Base-by-base conservation (phyloP, 1,140 invertebrate species). In the Drosophila melanogaster region DNA sequence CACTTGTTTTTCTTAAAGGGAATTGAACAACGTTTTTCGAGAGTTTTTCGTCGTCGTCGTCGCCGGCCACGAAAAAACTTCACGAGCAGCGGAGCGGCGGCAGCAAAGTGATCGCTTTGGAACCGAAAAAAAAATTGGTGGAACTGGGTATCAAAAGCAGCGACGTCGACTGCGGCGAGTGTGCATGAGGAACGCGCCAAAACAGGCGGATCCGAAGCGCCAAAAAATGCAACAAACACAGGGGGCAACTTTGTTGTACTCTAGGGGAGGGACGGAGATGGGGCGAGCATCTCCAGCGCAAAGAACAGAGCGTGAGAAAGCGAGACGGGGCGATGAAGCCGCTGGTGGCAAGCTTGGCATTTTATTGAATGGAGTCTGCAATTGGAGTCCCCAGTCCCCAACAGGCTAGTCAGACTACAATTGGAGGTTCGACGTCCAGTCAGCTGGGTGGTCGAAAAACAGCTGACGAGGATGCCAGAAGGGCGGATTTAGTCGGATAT, bases 151-250 rank as follows among this genome's bases (percentile, higher is more conserved):
- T 41, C 59, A 30, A 19, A 51, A 38, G 51, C 51, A 60, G 57
- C 56, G 62, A 54, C 54, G 50, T 44, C 70, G 35, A 35, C 62
- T 66, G 47, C 57, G 41, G 40, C 77, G 58, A 79, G 58, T 78
- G 81, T 86, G 78, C 67, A 81, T 64, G 72, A 74, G 69, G 67
- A 66, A 77, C 77, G 74, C 80, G 77, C 77, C 81, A 84, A 84
- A 84, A 70, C 66, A 77, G 76, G 67, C 66, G 67, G 44, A 86
- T 65, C 46, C 54, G 51, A 76, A 89, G 74, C 76, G 62, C 79
- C 70, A 87, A 81, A 78, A 81, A 79, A 76, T 87, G 79, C 84
- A 86, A 86, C 83, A 83, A 87, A 50, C 26, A 73, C 47, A 14
- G 44, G 43, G 40, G 40, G 35, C 61, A 47, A 50, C 26, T 40